Percentiles rank a stretch among this genome's conserved stretches.
Evolutionary conservation across 2,797 vertebrate genomes (phyloP).

Genomic region (Lutjanus argentimaculatus): DNA sequence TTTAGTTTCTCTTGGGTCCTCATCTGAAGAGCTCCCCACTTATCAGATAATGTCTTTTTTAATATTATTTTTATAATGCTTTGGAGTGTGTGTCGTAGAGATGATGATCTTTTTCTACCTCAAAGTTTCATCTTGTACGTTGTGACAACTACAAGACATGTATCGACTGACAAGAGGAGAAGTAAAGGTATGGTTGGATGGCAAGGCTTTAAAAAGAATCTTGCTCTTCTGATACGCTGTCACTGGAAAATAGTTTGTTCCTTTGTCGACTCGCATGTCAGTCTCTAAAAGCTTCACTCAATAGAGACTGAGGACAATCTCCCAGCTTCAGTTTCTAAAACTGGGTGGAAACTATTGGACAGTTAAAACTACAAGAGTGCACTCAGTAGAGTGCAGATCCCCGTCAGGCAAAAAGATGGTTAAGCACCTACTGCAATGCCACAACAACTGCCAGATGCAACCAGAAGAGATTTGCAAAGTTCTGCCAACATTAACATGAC

Average conservation of each 20-base stretch:
- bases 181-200: background rate
- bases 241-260: background rate
- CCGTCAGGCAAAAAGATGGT: too few species aligned
- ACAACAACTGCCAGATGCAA: too few species aligned
- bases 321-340: too few species aligned
- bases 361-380: too few species aligned
- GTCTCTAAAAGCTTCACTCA: too few species aligned
- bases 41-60: background rate
- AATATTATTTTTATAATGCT: conserved; percentile 1
- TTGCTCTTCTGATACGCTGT: background rate
- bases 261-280: too few species aligned
- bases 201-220: background rate
- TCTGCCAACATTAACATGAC: too few species aligned
- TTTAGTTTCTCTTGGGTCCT: background rate
- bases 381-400: too few species aligned
- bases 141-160: background rate
- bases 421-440: too few species aligned
- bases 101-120: background rate
- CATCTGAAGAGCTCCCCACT: background rate
- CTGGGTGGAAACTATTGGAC: too few species aligned
- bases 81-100: background rate
- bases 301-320: too few species aligned
- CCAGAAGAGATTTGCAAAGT: too few species aligned
- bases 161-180: background rate
- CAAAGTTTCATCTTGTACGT: background rate